These are phyloP conservation scores for Drosophila ercepeae DNA, from an alignment of 1,140 invertebrate genomes.

Conservation along the genomic window DNA sequence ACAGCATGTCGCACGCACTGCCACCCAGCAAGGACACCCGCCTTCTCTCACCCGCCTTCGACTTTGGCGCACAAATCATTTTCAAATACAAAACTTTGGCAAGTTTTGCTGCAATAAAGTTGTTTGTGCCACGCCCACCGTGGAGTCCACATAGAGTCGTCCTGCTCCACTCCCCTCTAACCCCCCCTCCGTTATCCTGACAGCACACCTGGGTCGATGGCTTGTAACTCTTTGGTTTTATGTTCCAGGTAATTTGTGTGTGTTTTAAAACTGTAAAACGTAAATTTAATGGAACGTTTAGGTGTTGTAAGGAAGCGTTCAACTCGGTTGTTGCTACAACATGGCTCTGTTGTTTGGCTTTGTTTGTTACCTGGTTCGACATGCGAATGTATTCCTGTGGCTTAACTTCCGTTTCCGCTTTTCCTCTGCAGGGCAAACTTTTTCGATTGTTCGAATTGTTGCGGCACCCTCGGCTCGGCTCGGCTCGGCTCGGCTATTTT, in stretches of 20 bases:
- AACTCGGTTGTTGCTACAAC: slow-evolving; percentile 7
- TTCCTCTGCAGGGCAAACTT: slow-evolving; percentile 27
- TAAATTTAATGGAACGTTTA: slow-evolving; percentile 80
- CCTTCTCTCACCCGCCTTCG: not conserved
- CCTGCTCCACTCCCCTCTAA: not conserved
- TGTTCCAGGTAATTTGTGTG: slow-evolving; percentile 75
- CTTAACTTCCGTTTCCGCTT: slow-evolving; percentile 18
- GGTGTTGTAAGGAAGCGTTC: slow-evolving; percentile 59
- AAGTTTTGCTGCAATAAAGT: slow-evolving; percentile 73
- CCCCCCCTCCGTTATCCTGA: not conserved
- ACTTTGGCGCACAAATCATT: slow-evolving; percentile 65
- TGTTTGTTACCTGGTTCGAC: slow-evolving; percentile 29
- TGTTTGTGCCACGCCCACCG: slow-evolving; percentile 57
- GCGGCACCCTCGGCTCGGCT: not conserved
- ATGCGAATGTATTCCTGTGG: slow-evolving; percentile 11
- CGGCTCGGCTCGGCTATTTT: not conserved
- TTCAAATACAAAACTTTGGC: slow-evolving; percentile 74
- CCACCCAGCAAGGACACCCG: not conserved
- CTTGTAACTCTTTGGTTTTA: slow-evolving; percentile 68
- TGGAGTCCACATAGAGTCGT: slow-evolving; percentile 12
- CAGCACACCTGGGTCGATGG: slow-evolving; percentile 32
- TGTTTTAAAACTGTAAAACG: slow-evolving; percentile 75
- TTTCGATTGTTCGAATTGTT: slow-evolving; percentile 32
- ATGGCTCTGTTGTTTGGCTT: slow-evolving; percentile 19
- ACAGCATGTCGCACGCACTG: slow-evolving; percentile 62